phyloP scores from a whole-genome alignment of 2,113 vertebrate species.

The Eubucco bourcierii region DNA sequence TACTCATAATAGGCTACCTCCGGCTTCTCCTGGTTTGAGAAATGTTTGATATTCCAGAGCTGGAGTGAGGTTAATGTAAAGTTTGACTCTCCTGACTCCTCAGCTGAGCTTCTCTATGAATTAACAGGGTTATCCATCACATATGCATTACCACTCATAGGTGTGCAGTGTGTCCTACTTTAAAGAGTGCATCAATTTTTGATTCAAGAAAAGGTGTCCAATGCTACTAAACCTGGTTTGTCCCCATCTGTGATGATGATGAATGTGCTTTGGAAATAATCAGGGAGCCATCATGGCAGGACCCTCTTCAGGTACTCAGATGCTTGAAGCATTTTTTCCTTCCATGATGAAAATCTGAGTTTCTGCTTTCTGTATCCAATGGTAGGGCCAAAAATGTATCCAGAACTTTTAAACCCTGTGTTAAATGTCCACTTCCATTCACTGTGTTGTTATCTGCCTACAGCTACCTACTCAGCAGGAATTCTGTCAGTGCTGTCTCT shows the following conservation, averaged over 20 bases:
- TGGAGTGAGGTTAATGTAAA: constrained; percentile 45
- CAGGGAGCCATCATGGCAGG: neutral
- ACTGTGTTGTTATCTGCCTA: neutral
- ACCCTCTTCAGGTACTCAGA: neutral
- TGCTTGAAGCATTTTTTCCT: neutral
- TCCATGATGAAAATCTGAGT: neutral
- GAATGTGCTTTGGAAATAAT: neutral
- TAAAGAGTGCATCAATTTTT: constrained; percentile 21
- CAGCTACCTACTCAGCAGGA: constrained; percentile 27
- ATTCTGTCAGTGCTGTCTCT: neutral
- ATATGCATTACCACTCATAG: constrained; percentile 4
- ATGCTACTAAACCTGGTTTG: neutral
- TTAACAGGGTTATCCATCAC: constrained; percentile 42
- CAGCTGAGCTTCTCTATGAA: neutral
- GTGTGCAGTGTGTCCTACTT: constrained; percentile 9
- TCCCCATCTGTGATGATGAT: neutral
- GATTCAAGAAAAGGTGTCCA: neutral
- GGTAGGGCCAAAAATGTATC: neutral
- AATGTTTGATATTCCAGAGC: constrained; percentile 33
- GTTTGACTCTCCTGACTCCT: constrained; percentile 31
- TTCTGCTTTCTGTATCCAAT: neutral
- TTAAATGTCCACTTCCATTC: constrained; percentile 16
- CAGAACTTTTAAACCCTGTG: neutral
- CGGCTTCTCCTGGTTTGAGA: constrained; percentile 6
- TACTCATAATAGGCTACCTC: neutral